These are phyloP conservation scores for Orchesella cincta DNA, from an alignment of 1,140 invertebrate species.

Conservation along the genomic window DNA sequence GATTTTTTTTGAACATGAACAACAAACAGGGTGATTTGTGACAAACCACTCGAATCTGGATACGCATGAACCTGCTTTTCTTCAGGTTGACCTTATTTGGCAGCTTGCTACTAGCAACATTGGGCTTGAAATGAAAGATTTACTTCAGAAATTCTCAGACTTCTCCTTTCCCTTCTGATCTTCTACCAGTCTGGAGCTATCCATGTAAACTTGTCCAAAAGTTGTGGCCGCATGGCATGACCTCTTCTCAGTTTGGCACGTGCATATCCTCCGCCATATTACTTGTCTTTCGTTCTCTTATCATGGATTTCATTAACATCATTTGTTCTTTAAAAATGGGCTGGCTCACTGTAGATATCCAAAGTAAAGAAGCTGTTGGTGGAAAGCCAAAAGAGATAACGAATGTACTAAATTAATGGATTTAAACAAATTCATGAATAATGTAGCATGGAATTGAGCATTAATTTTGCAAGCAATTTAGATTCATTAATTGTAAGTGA, in stretches of 20 bases:
- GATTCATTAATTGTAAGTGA: background rate
- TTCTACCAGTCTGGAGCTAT: constrained; percentile 5
- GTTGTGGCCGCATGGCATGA: background rate
- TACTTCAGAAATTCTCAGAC: background rate
- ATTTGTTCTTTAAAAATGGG: background rate
- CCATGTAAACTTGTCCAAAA: constrained; percentile 12
- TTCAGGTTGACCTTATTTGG: background rate
- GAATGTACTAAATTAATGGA: background rate
- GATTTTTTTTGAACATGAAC: background rate
- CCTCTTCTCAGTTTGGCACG: constrained; percentile 15
- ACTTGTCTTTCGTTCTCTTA: background rate
- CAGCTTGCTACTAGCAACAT: background rate
- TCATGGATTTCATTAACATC: background rate
- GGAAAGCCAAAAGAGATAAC: too few relatives aligned
- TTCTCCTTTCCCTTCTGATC: background rate
- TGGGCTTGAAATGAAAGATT: constrained; percentile 2
- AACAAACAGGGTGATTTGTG: constrained; percentile 5
- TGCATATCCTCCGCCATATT: background rate
- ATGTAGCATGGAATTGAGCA: background rate
- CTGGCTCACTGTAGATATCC: too few relatives aligned
- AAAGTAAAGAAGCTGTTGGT: too few relatives aligned
- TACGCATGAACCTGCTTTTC: background rate
- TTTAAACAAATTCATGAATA: background rate
- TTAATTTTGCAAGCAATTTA: background rate
- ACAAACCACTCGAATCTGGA: background rate